Conservation (phyloP, 2,113 vertebrate genomes). For the Prunella fulvescens region DNA sequence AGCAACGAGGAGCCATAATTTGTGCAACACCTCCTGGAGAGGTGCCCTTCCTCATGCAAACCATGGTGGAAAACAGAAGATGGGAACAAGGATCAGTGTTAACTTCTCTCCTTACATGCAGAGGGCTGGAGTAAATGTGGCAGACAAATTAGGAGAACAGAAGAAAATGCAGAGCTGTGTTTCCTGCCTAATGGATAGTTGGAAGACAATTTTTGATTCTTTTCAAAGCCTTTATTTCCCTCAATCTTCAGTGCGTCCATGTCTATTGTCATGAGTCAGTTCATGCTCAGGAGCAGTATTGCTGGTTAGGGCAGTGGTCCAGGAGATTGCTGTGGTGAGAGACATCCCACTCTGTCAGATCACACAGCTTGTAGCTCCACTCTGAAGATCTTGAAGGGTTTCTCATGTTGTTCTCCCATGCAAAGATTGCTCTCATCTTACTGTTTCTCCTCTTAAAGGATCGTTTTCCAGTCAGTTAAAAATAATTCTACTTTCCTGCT, state of each 20-base stretch:
- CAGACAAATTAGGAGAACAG: not conserved
- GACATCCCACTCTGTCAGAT: not conserved
- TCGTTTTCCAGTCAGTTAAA: not conserved
- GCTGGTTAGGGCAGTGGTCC: not conserved
- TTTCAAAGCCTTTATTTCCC: not conserved
- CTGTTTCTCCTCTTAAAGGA: not conserved
- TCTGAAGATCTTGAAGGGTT: not conserved
- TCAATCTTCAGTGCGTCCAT: accelerated
- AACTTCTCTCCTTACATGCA: not conserved
- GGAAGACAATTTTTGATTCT: not conserved
- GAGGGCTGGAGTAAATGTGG: not conserved
- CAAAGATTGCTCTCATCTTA: not conserved
- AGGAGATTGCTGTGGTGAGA: not conserved
- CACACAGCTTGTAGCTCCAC: not conserved
- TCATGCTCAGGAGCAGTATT: not conserved
- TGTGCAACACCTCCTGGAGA: not conserved
- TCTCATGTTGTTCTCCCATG: not conserved
- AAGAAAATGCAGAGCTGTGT: not conserved
- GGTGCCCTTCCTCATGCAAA: not conserved
- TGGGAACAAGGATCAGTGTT: not conserved
- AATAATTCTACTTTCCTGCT: not conserved
- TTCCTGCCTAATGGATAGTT: not conserved
- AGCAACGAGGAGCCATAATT: not conserved
- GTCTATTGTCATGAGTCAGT: not conserved
- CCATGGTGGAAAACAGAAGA: not conserved